Conservation (phyloP, 2,113 vertebrate species). For the Sterrhoptilus dennistouni region DNA sequence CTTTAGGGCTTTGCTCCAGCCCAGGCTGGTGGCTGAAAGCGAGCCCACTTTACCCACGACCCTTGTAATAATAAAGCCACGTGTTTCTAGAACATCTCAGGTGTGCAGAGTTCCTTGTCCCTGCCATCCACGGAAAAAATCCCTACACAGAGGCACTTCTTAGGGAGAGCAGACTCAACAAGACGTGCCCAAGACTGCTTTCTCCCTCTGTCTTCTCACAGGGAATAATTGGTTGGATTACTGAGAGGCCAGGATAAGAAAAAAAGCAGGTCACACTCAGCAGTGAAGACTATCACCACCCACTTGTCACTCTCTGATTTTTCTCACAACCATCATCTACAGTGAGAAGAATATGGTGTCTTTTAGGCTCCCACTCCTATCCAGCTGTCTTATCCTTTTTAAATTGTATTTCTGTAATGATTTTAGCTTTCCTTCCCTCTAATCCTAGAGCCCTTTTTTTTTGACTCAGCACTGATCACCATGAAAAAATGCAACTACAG, state of each 20-base stretch:
- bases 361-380: background rate
- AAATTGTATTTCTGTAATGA: background rate
- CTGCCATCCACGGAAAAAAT: too few species aligned
- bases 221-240: background rate
- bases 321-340: background rate
- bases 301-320: background rate
- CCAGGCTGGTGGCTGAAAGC: too few species aligned
- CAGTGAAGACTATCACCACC: background rate
- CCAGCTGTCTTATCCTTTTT: background rate
- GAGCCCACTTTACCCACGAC: too few species aligned
- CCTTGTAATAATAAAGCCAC: too few species aligned
- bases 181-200: fast-evolving
- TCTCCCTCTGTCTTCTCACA: background rate
- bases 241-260: background rate
- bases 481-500: background rate
- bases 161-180: background rate
- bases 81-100: too few species aligned
- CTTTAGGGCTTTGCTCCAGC: too few species aligned
- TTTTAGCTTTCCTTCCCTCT: background rate
- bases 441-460: background rate
- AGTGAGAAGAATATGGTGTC: background rate
- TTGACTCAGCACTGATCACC: background rate
- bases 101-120: too few species aligned
- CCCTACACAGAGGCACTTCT: too few species aligned
- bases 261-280: background rate